A percentile compares a stretch with the other conserved stretches of the same genome.
Conservation (phyloP, 2,888 invertebrate genomes). For the Conops quadrifasciatus region DNA sequence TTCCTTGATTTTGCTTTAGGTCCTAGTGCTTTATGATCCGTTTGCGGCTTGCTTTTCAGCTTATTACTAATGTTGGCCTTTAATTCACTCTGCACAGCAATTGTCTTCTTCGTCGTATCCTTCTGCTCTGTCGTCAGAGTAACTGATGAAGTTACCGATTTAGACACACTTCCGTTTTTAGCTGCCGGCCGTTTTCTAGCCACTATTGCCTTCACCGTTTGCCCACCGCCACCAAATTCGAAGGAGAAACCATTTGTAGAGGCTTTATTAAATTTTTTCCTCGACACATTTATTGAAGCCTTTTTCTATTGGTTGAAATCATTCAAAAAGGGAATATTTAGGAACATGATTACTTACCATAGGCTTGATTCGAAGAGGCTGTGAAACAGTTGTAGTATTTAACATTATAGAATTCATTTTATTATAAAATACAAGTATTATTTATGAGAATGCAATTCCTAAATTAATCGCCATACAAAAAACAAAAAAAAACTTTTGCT, state of each 20-base stretch:
- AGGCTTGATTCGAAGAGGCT: constrained; percentile 46
- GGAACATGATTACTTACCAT: constrained; percentile 39
- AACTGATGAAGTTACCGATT: not conserved
- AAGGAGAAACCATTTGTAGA: constrained; percentile 50
- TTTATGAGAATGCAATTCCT: not conserved
- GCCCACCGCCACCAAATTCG: constrained; percentile 51
- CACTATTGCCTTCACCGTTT: constrained; percentile 60
- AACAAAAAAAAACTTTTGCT: no score
- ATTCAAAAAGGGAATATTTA: not conserved
- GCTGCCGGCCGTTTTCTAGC: constrained; percentile 51
- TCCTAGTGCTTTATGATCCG: not conserved
- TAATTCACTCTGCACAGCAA: not conserved
- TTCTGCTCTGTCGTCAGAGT: constrained; percentile 9
- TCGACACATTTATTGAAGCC: constrained; percentile 1
- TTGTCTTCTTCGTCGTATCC: not conserved
- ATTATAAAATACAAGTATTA: not conserved
- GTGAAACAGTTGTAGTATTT: constrained; percentile 48
- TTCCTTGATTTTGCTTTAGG: constrained; percentile 26
- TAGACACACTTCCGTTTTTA: not conserved
- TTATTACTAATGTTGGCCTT: no score
- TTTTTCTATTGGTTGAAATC: constrained; percentile 8
- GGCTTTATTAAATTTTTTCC: constrained; percentile 10
- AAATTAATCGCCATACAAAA: not conserved
- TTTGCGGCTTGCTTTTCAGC: not conserved
- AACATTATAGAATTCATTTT: constrained; percentile 51